phyloP scores from a whole-genome alignment of 2,113 vertebrate genomes.

The Rutilus rutilus region DNA sequence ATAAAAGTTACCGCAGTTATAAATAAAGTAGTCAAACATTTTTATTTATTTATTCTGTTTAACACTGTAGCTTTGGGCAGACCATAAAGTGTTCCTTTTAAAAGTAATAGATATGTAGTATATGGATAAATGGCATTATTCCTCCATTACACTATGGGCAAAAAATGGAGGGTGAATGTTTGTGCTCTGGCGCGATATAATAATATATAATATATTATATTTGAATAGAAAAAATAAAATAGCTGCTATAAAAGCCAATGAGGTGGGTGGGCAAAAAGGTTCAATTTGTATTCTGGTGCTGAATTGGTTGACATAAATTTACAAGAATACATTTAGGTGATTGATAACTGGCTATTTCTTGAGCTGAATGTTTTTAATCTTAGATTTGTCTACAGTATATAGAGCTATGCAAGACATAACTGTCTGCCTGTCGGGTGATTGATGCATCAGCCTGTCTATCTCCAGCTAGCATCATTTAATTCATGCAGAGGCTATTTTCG shows the following conservation, averaged over 20 bases:
- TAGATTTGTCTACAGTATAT: neutral
- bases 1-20: neutral
- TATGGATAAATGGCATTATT: too few relatives aligned
- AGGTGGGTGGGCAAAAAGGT: neutral
- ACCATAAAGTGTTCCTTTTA: neutral
- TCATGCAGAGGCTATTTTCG: constrained; percentile 30
- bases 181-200: neutral
- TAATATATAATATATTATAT: too few relatives aligned
- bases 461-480: constrained; percentile 16
- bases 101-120: neutral
- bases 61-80: neutral
- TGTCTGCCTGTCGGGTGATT: constrained; percentile 18
- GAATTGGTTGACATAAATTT: neutral
- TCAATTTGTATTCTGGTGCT: neutral
- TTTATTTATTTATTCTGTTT: neutral
- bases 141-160: neutral
- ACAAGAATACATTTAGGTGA: neutral
- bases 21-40: neutral
- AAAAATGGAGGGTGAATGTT: neutral
- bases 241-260: too few relatives aligned
- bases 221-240: too few relatives aligned
- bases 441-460: constrained; percentile 11
- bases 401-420: constrained; percentile 3
- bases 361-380: constrained; percentile 14
- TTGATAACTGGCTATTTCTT: neutral